These are phyloP conservation scores for Mechanitis mazaeus DNA, from an alignment of 2,888 invertebrate genomes.

Conservation along the genomic window DNA sequence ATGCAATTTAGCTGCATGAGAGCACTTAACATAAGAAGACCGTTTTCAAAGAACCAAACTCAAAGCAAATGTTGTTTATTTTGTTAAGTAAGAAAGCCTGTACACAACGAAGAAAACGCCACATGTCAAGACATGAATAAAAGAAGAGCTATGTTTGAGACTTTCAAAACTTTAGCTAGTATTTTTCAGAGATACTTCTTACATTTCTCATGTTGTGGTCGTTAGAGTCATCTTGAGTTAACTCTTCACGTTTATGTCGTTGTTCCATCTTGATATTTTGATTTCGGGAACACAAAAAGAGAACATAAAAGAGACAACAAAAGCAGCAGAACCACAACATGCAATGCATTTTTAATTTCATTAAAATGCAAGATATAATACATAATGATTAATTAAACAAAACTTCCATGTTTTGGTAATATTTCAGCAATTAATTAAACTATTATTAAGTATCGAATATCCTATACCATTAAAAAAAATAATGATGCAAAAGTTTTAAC, in stretches of 20 bases:
- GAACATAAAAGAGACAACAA: too few relatives aligned
- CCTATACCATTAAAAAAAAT: too few relatives aligned
- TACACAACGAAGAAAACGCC: slow-evolving; percentile 65
- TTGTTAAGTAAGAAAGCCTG: slow-evolving; percentile 73
- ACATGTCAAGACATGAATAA: slow-evolving; percentile 75
- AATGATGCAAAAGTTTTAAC: too few relatives aligned
- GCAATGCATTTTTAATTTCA: too few relatives aligned
- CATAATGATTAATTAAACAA: too few relatives aligned
- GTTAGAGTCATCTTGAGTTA: slow-evolving; percentile 12
- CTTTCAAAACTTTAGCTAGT: slow-evolving; percentile 67
- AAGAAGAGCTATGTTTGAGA: slow-evolving; percentile 73
- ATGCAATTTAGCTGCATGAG: slow-evolving; percentile 53
- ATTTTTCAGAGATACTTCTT: slow-evolving; percentile 60
- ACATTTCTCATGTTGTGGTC: slow-evolving; percentile 49
- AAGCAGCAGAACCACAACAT: too few relatives aligned
- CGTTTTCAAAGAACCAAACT: slow-evolving; percentile 71
- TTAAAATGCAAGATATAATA: too few relatives aligned
- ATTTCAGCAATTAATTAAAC: too few relatives aligned
- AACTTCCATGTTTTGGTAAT: too few relatives aligned
- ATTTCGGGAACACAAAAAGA: neutral
- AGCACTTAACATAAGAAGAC: slow-evolving; percentile 68
- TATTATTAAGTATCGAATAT: too few relatives aligned
- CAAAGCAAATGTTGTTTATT: slow-evolving; percentile 74
- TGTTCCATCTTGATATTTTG: neutral
- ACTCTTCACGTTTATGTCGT: neutral